phyloP scores from a whole-genome alignment of 1,140 invertebrate species.

The Zaprionus ghesquierei region DNA sequence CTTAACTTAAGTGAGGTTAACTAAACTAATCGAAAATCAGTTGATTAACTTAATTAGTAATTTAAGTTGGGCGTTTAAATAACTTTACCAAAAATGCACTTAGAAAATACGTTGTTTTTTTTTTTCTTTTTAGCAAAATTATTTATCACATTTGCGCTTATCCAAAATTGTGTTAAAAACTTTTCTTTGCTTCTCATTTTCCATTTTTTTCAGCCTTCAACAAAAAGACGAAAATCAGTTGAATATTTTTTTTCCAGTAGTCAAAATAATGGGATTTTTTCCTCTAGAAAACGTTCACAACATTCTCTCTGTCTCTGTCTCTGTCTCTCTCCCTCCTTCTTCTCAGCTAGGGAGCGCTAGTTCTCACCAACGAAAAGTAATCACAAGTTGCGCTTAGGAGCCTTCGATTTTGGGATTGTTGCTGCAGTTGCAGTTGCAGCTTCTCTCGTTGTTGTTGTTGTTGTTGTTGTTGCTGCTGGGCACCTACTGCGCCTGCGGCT shows the following conservation, averaged over 20 bases:
- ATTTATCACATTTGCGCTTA: conserved; percentile 79
- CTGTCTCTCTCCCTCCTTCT: conserved; percentile 21
- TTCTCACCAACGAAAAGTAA: conserved; percentile 77
- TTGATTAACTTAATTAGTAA: conserved; percentile 16
- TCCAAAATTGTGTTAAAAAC: conserved; percentile 38
- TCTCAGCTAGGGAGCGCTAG: conserved; percentile 53
- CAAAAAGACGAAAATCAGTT: conserved; percentile 23
- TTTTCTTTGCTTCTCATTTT: conserved; percentile 21
- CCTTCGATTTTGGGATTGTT: conserved; percentile 39
- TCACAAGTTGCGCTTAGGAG: conserved; percentile 59
- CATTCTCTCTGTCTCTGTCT: conserved; percentile 7
- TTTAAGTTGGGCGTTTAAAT: conserved; percentile 33
- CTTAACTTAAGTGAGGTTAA: conserved; percentile 32
- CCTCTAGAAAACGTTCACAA: conserved; percentile 69
- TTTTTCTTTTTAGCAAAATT: conserved; percentile 58
- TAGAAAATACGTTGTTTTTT: conserved; percentile 44
- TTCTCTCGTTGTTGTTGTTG: conserved; percentile 5
- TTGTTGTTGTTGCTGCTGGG: conserved; percentile 3
- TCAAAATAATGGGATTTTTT: conserved; percentile 41
- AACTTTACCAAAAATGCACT: conserved; percentile 60
- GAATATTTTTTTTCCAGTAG: conserved; percentile 49
- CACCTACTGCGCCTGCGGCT: conserved; percentile 67
- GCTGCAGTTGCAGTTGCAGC: conserved; percentile 7
- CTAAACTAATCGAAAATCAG: conserved; percentile 37
- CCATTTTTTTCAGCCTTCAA: conserved; percentile 23